Conservation (phyloP, 2,113 vertebrate species). For the Dromas ardeola region DNA sequence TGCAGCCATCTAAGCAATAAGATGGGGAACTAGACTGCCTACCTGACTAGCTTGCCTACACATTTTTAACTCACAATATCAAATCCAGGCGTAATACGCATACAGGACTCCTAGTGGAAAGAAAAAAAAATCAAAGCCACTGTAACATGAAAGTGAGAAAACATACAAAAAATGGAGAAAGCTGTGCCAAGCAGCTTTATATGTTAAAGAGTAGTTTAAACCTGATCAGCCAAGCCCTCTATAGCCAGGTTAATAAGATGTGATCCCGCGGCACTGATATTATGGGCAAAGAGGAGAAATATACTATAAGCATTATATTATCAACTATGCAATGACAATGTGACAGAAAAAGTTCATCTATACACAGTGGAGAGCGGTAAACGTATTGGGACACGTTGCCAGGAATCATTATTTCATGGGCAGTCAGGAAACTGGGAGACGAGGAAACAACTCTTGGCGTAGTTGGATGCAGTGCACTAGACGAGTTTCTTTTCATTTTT, state of each 20-base stretch:
- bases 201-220: not conserved
- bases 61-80: not conserved
- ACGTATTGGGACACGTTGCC: rapidly evolving
- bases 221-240: not conserved
- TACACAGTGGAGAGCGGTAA: not conserved
- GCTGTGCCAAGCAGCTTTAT: not conserved
- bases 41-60: not conserved
- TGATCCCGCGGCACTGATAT: not conserved
- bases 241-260: not conserved
- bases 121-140: not conserved
- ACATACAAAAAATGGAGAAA: not conserved
- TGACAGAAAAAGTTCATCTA: not conserved
- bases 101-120: not conserved
- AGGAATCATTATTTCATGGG: not conserved
- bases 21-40: not conserved
- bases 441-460: not conserved
- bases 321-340: not conserved
- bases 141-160: not conserved
- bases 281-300: not conserved
- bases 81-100: not conserved
- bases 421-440: not conserved
- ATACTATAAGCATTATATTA: not conserved
- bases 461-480: not conserved
- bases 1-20: not conserved
- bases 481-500: not conserved